Evolutionary conservation across 2,888 invertebrate genomes (phyloP).

Genomic region (Anoncus sp.): DNA sequence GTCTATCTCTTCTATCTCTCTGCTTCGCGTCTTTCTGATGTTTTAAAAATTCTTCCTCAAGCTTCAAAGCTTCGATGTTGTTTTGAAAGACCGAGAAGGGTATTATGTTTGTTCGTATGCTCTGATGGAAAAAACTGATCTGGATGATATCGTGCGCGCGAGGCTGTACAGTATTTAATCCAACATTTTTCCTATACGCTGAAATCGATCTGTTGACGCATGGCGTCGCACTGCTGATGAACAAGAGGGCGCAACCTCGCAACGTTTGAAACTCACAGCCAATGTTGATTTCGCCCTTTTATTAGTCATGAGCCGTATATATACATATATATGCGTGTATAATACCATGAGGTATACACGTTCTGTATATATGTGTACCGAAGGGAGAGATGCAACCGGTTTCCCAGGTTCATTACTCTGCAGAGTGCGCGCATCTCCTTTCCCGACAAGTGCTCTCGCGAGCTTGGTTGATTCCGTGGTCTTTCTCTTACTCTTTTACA

Average conservation of each 20-base stretch:
- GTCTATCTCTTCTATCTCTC: conserved; percentile 18
- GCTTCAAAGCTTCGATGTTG: background rate
- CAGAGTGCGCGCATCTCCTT: conserved; percentile 80
- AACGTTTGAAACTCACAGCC: background rate
- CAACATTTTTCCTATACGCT: conserved; percentile 16
- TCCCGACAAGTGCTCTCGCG: conserved; percentile 77
- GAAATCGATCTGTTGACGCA: conserved; percentile 60
- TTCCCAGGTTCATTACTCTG: conserved; percentile 82
- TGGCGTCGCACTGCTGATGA: conserved; percentile 38
- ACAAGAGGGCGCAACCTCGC: background rate
- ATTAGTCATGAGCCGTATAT: conserved; percentile 49
- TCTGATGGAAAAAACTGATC: conserved; percentile 40
- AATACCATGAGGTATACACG: conserved; percentile 30
- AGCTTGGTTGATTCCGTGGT: conserved; percentile 49
- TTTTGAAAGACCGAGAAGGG: background rate
- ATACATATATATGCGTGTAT: conserved; percentile 61
- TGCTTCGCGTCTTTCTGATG: conserved; percentile 32
- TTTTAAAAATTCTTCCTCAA: conserved; percentile 5
- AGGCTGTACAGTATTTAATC: conserved; percentile 6
- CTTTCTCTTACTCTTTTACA: conserved; percentile 22
- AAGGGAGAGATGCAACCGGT: conserved; percentile 80
- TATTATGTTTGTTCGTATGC: background rate
- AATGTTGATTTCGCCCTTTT: background rate
- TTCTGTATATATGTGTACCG: conserved; percentile 40
- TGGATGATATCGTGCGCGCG: conserved; percentile 12